Percentiles rank a stretch among this genome's conserved stretches.
Conservation (phyloP, 2,888 invertebrate genomes). For the Melieria omissa region DNA sequence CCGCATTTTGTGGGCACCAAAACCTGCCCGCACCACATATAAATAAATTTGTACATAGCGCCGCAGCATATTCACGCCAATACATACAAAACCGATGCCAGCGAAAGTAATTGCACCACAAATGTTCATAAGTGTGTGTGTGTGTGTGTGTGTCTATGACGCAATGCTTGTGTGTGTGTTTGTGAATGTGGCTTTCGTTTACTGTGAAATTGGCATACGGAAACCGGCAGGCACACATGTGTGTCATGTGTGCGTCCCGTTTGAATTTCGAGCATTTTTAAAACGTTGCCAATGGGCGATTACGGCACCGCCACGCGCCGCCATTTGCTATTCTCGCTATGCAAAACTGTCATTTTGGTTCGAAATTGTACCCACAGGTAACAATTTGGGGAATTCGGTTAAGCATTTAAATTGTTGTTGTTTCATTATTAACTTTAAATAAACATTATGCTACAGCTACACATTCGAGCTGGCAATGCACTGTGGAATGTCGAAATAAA, state of each 20-base stretch:
- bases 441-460: no score
- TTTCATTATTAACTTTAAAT: no score
- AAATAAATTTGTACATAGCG: slow-evolving; percentile 10
- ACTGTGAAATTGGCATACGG: background rate
- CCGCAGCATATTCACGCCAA: background rate
- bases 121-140: background rate
- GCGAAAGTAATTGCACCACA: slow-evolving; percentile 32
- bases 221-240: background rate
- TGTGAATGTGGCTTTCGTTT: background rate
- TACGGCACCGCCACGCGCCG: slow-evolving; percentile 14
- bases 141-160: background rate
- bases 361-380: no score
- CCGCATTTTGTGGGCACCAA: background rate
- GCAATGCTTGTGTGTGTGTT: background rate
- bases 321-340: background rate
- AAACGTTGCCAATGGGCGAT: slow-evolving; percentile 29
- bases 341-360: no score
- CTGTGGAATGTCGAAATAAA: no score
- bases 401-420: no score
- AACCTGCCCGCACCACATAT: background rate
- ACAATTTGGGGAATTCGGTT: no score
- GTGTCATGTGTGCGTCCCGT: slow-evolving; percentile 2
- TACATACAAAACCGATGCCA: slow-evolving; percentile 9
- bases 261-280: slow-evolving; percentile 19
- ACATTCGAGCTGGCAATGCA: no score